Percentiles rank a stretch among this genome's conserved stretches.
These are phyloP conservation scores for Sycophila sp. DNA, from an alignment of 1,140 invertebrate genomes.

Conservation along the genomic window DNA sequence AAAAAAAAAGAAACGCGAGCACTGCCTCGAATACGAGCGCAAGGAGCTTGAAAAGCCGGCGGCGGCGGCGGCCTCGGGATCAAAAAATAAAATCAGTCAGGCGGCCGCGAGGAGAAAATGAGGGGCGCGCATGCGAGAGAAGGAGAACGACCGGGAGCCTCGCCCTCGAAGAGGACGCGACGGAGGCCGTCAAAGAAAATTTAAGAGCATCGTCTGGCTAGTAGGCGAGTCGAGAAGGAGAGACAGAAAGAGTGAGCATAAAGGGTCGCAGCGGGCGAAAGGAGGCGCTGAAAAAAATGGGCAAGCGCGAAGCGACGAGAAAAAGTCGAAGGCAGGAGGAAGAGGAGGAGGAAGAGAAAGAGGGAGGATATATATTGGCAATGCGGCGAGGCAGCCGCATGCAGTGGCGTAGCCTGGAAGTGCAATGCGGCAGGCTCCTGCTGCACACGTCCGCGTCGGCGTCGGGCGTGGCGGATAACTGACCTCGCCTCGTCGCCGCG, in stretches of 20 bases:
- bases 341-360: constrained; percentile 12
- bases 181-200: constrained; percentile 19
- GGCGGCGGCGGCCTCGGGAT: background rate
- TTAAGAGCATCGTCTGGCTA: constrained; percentile 16
- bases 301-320: no score
- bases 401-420: background rate
- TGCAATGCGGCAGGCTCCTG: constrained; percentile 14
- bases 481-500: constrained; percentile 50
- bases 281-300: background rate
- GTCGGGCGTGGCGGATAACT: constrained; percentile 60
- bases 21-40: background rate
- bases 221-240: background rate
- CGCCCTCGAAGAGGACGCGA: background rate
- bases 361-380: constrained; percentile 16
- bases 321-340: background rate
- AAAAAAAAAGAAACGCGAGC: background rate
- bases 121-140: no score
- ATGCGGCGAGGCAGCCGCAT: constrained; percentile 2
- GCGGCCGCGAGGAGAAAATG: no score
- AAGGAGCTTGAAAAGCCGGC: background rate
- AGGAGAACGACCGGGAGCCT: background rate
- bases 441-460: constrained; percentile 24
- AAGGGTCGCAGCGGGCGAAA: background rate
- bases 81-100: background rate
- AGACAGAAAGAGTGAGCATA: background rate